A percentile compares a stretch with the other conserved stretches of the same genome.
Evolutionary conservation across 2,113 vertebrate species (phyloP).

Genomic region (Bambusicola thoracicus): DNA sequence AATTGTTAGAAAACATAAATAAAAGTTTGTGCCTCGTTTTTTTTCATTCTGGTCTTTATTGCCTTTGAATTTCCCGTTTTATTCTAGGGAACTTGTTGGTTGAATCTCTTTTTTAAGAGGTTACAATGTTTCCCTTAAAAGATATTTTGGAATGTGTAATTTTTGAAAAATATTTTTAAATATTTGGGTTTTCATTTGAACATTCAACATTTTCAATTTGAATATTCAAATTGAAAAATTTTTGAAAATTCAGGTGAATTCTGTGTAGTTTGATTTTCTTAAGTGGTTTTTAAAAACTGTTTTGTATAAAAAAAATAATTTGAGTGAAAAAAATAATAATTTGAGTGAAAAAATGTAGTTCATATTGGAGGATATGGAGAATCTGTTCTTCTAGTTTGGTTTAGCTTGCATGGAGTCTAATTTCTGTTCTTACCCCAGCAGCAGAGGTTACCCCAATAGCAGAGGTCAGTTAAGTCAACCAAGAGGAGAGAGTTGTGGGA

Average conservation of each 20-base stretch:
- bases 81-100: not conserved
- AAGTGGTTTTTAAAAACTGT: not conserved
- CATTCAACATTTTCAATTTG: no score
- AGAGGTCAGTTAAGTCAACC: not conserved
- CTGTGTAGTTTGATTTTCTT: not conserved
- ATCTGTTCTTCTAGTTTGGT: not conserved
- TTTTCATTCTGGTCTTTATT: not conserved
- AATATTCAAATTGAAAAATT: no score
- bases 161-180: not conserved
- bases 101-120: not conserved
- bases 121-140: not conserved
- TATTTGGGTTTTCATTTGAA: no score
- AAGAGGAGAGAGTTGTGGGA: not conserved
- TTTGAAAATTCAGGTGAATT: not conserved
- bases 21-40: not conserved
- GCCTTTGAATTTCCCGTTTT: not conserved
- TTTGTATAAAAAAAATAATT: not conserved
- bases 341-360: not conserved
- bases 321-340: not conserved
- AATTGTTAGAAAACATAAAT: not conserved
- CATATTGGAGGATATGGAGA: not conserved
- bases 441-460: no score
- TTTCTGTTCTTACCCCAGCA: not conserved
- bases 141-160: not conserved
- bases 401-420: not conserved